A percentile compares a stretch with the other conserved stretches of the same genome.
These are phyloP conservation scores for Campaea margaritaria DNA, from an alignment of 2,888 invertebrate genomes.

Conservation along the genomic window DNA sequence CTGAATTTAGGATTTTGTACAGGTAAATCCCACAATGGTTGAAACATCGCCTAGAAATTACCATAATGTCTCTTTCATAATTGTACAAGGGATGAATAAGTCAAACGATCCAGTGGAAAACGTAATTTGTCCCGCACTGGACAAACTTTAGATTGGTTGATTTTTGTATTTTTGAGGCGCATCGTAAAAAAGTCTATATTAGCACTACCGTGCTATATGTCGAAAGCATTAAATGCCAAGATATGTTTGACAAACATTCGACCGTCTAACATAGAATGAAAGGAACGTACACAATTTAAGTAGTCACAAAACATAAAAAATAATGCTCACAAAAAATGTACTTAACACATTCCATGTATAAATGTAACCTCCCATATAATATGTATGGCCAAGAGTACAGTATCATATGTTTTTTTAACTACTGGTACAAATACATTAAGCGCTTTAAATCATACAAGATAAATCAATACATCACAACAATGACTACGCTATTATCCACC, in stretches of 20 bases:
- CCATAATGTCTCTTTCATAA: no score
- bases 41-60: no score
- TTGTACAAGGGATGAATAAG: no score
- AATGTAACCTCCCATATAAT: constrained; percentile 59
- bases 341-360: constrained; percentile 57
- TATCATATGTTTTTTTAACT: constrained; percentile 46
- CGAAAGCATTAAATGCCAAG: constrained; percentile 46
- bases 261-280: constrained; percentile 39
- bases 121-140: neutral
- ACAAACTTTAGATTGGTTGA: constrained; percentile 1
- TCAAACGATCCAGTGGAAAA: no score
- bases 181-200: constrained; percentile 5
- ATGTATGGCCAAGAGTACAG: constrained; percentile 65
- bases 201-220: constrained; percentile 17
- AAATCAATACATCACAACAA: constrained; percentile 69
- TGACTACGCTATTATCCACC: constrained; percentile 62
- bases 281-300: constrained; percentile 52
- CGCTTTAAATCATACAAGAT: constrained; percentile 54
- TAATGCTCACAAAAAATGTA: constrained; percentile 61
- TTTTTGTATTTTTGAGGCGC: constrained; percentile 14
- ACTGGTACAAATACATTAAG: constrained; percentile 53
- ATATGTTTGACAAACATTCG: constrained; percentile 61
- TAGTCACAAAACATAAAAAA: constrained; percentile 45
- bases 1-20: no score
- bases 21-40: no score